A percentile compares a stretch with the other conserved stretches of the same genome.
Conservation (phyloP, 2,797 vertebrate species). For the Gambelia wislizenii region DNA sequence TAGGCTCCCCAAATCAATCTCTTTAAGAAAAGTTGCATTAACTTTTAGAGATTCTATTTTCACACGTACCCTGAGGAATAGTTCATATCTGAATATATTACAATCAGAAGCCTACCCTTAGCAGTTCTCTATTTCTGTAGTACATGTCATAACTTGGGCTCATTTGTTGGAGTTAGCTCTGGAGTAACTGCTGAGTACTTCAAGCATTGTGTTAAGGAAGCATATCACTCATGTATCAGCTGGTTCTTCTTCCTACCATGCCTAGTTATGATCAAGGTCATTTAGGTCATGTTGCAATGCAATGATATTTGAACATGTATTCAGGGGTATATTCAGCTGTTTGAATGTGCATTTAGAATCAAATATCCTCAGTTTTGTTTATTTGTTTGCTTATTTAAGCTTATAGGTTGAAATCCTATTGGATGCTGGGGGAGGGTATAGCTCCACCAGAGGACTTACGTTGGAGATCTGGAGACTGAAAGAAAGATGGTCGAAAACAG, state of each 20-base stretch:
- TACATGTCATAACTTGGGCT: conserved; percentile 42
- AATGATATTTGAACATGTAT: background rate
- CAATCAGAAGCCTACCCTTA: conserved; percentile 58
- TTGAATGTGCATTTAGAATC: too few species aligned
- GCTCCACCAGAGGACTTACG: too few species aligned
- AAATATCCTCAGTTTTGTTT: too few species aligned
- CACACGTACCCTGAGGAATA: conserved; percentile 56
- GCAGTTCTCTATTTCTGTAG: conserved; percentile 51
- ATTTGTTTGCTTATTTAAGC: too few species aligned
- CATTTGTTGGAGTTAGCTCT: conserved; percentile 43
- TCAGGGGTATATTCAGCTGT: too few species aligned
- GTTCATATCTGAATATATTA: conserved; percentile 75
- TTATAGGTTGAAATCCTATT: too few species aligned
- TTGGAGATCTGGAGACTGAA: too few species aligned
- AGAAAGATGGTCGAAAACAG: too few species aligned
- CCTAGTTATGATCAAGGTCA: conserved; percentile 28
- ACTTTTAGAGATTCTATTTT: conserved; percentile 70
- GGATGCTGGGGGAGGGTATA: too few species aligned
- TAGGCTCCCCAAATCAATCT: conserved; percentile 59
- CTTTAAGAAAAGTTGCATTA: conserved; percentile 52
- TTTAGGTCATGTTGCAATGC: background rate
- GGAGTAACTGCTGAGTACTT: conserved; percentile 38
- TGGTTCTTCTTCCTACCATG: conserved; percentile 25
- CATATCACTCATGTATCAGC: background rate
- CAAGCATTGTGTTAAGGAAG: conserved; percentile 26